Evolutionary conservation across 2,797 vertebrate species (phyloP).

Genomic region (Cercopithecus diana): DNA sequence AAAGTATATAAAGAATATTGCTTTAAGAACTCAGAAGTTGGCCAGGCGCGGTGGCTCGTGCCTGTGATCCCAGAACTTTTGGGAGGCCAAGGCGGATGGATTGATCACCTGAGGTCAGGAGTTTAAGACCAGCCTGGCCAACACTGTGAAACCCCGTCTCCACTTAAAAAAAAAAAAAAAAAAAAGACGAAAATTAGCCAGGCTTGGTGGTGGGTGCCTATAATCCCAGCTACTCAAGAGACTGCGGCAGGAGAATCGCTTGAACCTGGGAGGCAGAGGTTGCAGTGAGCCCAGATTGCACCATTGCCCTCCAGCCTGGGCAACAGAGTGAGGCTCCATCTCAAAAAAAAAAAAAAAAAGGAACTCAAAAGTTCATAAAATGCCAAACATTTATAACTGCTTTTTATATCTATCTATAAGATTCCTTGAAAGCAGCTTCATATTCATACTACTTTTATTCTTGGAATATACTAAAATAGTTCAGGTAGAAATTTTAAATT

Average conservation of each 20-base stretch:
- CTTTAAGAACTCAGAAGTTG: background rate
- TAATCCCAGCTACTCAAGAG: background rate
- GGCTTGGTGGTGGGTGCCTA: background rate
- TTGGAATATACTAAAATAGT: conserved; percentile 69
- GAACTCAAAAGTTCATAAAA: background rate
- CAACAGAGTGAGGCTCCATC: background rate
- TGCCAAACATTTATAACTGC: conserved; percentile 12
- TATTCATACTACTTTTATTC: conserved; percentile 53
- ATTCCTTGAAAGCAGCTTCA: conserved; percentile 60
- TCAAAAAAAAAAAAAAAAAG: background rate
- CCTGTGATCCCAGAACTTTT: background rate
- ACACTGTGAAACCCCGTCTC: background rate
- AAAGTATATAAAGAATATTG: background rate
- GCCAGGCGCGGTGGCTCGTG: background rate
- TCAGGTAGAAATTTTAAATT: conserved; percentile 70
- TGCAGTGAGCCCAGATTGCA: background rate
- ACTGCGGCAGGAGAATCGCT: background rate
- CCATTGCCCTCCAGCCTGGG: background rate
- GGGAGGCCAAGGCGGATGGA: background rate
- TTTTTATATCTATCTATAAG: conserved; percentile 24
- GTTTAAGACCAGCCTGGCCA: background rate
- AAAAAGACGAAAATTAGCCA: background rate
- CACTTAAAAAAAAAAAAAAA: background rate
- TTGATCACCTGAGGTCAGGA: background rate
- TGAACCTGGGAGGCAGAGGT: background rate